Base-by-base conservation (phyloP, 2,113 vertebrate genomes). In the Anser cygnoides region DNA sequence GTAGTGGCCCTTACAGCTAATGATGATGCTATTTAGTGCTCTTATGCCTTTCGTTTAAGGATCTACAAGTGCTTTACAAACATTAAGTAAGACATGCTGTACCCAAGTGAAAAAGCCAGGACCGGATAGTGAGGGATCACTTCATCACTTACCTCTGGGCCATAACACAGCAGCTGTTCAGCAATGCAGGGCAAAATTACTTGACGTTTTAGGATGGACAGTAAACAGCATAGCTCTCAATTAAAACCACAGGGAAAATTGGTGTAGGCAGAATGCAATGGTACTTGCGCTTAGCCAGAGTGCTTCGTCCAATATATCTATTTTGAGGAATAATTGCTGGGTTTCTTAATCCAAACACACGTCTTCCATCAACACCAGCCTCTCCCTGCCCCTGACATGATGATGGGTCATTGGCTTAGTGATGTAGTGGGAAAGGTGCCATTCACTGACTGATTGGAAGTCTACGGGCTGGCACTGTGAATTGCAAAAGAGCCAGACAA, bases 41-140 rank as follows among this genome's bases (percentile, higher is more conserved):
- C 57, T 84, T 87, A 33, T 52, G 86, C 70, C 49, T 97, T 90
- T 93, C 57, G 35, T 87, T 95, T 94, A 93, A 95, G 92, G 77
- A 92, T 88, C 83, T 94, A 70, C 0, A 43, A 84, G 72, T 43
- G 37, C 75, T 82, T 91, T 73, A 62, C 57, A 50, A 91, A 67
- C 82, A 62, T 89, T 93, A 83, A 89, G 54, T 52, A 52, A 67
- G 74, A 67, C 18, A 23, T 46, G 68, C 41, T 49, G 43, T 39
- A 87, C 87, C 67, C 84, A 67, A 35, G 58, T 49, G 81, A 92
- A 94, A 49, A 26, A 84, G 35, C n/a, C 65, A 61, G 31, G 15
- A 4, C 20, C n/a, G 57, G 50, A 26, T 91, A 20, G 6, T 26
- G 44, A 75, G 43, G 19, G 23, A 58, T 77, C 26, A 18, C 80